Evolutionary conservation across 2,797 vertebrate species (phyloP).

Genomic region (Acanthiza pusilla): DNA sequence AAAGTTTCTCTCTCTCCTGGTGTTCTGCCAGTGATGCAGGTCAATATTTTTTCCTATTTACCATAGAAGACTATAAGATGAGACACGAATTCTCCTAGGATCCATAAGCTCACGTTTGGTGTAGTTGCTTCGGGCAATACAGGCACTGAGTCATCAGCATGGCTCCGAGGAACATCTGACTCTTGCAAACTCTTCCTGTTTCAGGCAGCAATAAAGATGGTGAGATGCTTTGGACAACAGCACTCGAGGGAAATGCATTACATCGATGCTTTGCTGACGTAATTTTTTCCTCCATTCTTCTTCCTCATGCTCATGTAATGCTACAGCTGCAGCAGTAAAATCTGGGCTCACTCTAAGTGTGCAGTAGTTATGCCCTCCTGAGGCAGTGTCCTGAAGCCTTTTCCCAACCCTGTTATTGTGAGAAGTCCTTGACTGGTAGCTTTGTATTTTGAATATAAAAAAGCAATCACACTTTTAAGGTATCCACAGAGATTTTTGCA

Average conservation of each 20-base stretch:
- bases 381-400: not conserved
- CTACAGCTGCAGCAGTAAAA: not conserved
- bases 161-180: not conserved
- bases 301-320: not conserved
- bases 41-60: not conserved
- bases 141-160: not conserved
- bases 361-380: not conserved
- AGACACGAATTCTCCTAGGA: not conserved
- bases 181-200: not conserved
- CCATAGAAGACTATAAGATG: not conserved
- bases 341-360: not conserved
- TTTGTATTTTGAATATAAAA: not conserved
- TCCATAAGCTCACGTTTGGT: not conserved
- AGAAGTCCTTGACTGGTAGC: not conserved
- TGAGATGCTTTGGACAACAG: not conserved
- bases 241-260: not conserved
- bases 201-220: not conserved
- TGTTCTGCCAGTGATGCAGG: not conserved
- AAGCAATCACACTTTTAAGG: not conserved
- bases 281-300: not conserved
- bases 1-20: not conserved
- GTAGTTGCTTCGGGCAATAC: not conserved
- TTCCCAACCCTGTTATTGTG: not conserved
- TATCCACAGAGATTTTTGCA: not conserved
- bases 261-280: fast-evolving